Conservation (phyloP, 2,888 invertebrate species). For the Oligia latruncula region DNA sequence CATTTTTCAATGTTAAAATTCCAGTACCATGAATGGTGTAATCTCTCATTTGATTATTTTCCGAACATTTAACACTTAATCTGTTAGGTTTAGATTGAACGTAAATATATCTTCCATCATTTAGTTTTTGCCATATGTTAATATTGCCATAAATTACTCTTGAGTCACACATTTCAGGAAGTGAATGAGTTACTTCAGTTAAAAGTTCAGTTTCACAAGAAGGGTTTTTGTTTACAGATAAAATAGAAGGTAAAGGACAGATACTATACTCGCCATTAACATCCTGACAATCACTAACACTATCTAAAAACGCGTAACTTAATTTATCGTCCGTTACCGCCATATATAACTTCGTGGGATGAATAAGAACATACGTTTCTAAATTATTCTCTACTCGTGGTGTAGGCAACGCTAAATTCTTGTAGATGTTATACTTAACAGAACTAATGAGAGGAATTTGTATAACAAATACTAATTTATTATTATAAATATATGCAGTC, state of each 20-base stretch:
- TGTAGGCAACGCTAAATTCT: slow-evolving; percentile 40
- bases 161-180: slow-evolving; percentile 27
- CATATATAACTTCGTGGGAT: slow-evolving; percentile 39
- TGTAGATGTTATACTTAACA: slow-evolving; percentile 36
- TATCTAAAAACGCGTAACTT: slow-evolving; percentile 38
- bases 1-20: slow-evolving; percentile 20
- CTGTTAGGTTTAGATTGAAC: slow-evolving; percentile 43
- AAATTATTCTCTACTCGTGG: slow-evolving; percentile 4
- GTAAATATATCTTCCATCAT: slow-evolving; percentile 50
- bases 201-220: slow-evolving; percentile 40
- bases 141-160: slow-evolving; percentile 41
- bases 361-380: slow-evolving; percentile 41
- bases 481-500: slow-evolving; percentile 40
- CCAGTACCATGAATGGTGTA: slow-evolving; percentile 32
- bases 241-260: slow-evolving; percentile 34
- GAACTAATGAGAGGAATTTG: slow-evolving; percentile 35
- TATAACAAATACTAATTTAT: slow-evolving; percentile 45
- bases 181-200: slow-evolving; percentile 11
- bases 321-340: slow-evolving; percentile 28
- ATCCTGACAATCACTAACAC: slow-evolving; percentile 36
- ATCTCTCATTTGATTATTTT: slow-evolving; percentile 11
- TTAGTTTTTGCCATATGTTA: slow-evolving; percentile 45
- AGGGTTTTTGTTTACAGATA: slow-evolving; percentile 25
- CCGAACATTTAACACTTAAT: slow-evolving; percentile 27
- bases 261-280: slow-evolving; percentile 28